Evolutionary conservation across 2,113 vertebrate genomes (phyloP).

Genomic region (Pterocles orientalis): DNA sequence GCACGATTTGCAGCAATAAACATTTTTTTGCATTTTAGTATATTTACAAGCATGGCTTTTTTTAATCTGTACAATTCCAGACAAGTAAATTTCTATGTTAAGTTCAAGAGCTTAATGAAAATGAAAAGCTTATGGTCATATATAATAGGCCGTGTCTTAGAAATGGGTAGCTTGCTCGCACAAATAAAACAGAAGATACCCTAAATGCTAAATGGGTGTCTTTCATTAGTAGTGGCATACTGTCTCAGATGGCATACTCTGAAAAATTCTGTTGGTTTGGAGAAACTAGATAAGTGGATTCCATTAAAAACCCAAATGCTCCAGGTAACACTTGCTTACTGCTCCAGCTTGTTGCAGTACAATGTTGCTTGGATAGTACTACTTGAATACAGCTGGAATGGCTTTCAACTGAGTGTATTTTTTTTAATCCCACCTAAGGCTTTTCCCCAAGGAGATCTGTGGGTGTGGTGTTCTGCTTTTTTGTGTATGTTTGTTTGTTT

Average conservation of each 20-base stretch:
- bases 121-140: not conserved
- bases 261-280: not conserved
- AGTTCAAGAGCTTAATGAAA: not conserved
- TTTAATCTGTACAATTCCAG: not conserved
- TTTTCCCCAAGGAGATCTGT: not conserved
- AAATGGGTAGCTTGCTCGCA: not conserved
- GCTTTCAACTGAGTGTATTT: not conserved
- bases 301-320: not conserved
- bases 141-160: not conserved
- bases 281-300: not conserved
- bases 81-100: not conserved
- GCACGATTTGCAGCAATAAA: conserved; percentile 2
- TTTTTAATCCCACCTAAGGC: not conserved
- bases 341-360: not conserved
- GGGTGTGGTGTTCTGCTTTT: not conserved
- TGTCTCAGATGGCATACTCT: not conserved
- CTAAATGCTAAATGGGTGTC: not conserved
- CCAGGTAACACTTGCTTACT: not conserved
- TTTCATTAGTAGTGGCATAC: not conserved
- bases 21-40: conserved; percentile 21
- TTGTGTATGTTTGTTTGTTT: no score
- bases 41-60: conserved; percentile 17
- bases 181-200: not conserved
- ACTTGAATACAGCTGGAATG: not conserved
- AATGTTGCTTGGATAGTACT: not conserved